Evolutionary conservation across 2,113 vertebrate genomes (phyloP).

Genomic region (Dipodomys spectabilis): DNA sequence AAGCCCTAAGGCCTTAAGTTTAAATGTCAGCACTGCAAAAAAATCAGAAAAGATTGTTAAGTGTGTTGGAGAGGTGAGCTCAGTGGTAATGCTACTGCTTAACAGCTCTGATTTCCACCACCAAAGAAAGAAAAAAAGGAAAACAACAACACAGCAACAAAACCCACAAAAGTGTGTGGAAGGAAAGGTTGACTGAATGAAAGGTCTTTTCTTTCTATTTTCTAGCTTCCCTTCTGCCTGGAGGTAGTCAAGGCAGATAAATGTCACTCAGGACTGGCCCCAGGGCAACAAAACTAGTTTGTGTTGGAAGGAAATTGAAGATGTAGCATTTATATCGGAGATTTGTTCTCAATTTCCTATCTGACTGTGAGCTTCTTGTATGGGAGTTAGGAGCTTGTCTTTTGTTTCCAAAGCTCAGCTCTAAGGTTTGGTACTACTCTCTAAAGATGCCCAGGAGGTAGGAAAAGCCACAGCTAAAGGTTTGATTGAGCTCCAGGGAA

Average conservation of each 20-base stretch:
- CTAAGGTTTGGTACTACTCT: not conserved
- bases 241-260: not conserved
- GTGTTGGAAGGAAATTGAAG: conserved; percentile 39
- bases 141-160: too few species aligned
- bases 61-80: too few species aligned
- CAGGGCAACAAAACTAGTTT: conserved; percentile 45
- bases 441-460: not conserved
- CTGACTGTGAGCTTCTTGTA: not conserved
- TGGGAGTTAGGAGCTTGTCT: not conserved
- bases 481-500: not conserved
- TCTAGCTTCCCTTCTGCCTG: not conserved
- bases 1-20: not conserved
- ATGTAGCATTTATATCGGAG: not conserved
- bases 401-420: conserved; percentile 1
- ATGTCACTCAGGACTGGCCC: not conserved
- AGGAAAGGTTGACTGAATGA: not conserved
- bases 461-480: not conserved
- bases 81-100: not conserved
- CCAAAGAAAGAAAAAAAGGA: not conserved
- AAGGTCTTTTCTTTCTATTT: not conserved
- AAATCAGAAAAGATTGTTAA: too few species aligned
- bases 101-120: not conserved
- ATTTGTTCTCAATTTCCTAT: conserved; percentile 49
- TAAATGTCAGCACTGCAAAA: not conserved
- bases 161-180: not conserved